Evolutionary conservation across 2,888 invertebrate genomes (phyloP).

Genomic region (Drosophila fungiperda): DNA sequence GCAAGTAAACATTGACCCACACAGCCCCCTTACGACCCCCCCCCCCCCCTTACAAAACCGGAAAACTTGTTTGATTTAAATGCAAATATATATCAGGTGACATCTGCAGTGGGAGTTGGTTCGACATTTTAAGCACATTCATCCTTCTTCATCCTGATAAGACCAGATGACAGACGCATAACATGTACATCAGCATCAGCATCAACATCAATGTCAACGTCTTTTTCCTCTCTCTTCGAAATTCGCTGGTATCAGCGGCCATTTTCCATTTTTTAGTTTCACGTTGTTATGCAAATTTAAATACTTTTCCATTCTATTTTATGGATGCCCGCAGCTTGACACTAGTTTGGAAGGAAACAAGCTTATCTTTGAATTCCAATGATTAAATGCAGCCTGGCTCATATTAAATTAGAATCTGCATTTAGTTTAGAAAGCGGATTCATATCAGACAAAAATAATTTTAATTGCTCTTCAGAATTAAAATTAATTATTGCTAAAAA

Average conservation of each 20-base stretch:
- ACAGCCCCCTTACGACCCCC: background rate
- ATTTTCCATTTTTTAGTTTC: slow-evolving; percentile 37
- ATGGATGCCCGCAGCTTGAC: background rate
- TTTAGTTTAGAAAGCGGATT: background rate
- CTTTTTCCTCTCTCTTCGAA: slow-evolving; percentile 9
- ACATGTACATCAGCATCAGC: slow-evolving; percentile 14
- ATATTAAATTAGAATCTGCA: background rate
- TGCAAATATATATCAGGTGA: slow-evolving; percentile 66
- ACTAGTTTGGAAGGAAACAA: background rate
- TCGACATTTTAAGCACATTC: slow-evolving; percentile 11
- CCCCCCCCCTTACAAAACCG: background rate
- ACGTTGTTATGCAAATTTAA: slow-evolving; percentile 71
- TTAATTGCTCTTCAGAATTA: background rate
- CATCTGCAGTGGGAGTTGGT: slow-evolving; percentile 4
- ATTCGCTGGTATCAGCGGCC: slow-evolving; percentile 30
- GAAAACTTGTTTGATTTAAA: slow-evolving; percentile 61
- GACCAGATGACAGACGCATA: slow-evolving; percentile 13
- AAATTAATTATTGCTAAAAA: background rate
- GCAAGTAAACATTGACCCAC: slow-evolving; percentile 8
- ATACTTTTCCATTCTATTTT: slow-evolving; percentile 51
- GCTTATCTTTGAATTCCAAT: slow-evolving; percentile 22
- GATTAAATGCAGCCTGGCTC: background rate
- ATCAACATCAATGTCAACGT: slow-evolving; percentile 20
- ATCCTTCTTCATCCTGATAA: background rate
- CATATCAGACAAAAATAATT: background rate